Evolutionary conservation across 1,140 invertebrate genomes (phyloP), one percentile per base, ranked within the genome.

Genomic region (Dendroctonus ponderosae): DNA sequence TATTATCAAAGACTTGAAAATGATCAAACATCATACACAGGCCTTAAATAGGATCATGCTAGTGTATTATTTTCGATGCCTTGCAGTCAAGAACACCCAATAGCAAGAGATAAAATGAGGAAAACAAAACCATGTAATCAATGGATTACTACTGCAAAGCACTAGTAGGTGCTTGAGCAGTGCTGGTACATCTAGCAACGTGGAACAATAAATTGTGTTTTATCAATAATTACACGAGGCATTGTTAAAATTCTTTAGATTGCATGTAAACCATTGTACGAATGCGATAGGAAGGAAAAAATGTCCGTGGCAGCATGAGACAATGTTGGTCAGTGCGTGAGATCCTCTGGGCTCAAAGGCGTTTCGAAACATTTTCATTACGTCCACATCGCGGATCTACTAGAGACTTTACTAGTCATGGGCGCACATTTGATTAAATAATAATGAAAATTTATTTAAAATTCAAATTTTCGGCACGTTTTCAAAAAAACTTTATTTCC

Each of bases 201-300:
- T 62, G 43, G 41, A 65, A 57, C 56, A 58, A 66, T 66, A 66
- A 66, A 66, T 66, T 66, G 8, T 26, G 15, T 66, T 59, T 66
- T 66, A 66, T 66, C 64, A 66, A 66, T 66, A 66, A 66, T 66
- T 66, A 66, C 64, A 44, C n/a, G 46, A 42, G 48, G 54, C 64
- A 66, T 66, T 66, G 56, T 66, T 66, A 66, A 66, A 66, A 66
- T 66, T 66, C 64, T 66, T 66, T 44, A 66, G 51, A 59, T 66
- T 66, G 56, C 64, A 52, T 66, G 64, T 59, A 66, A 65, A 49
- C 64, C 64, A 59, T 59, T 66, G 64, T 66, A 66, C 44, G 42
- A 66, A 59, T 66, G 49, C 54, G 64, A 50, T 58, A 60, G 54
- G 8, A 59, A 37, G 42, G 51, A 56, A 66, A 66, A 66, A 46